These are phyloP conservation scores for Acrocera orbiculus DNA, from an alignment of 2,888 invertebrate genomes.

Conservation along the genomic window DNA sequence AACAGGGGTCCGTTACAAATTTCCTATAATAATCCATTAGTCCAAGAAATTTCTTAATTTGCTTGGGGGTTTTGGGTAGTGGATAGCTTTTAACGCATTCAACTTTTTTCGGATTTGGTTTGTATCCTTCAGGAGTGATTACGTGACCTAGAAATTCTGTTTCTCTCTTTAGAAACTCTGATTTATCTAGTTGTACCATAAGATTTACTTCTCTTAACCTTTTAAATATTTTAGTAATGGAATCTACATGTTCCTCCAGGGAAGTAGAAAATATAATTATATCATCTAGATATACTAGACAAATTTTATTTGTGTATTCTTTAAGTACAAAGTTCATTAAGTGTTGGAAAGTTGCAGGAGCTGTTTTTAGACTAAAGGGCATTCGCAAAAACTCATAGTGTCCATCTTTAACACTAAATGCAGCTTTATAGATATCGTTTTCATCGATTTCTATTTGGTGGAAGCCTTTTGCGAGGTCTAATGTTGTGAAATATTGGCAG, in stretches of 20 bases:
- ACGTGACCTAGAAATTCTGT: slow-evolving; percentile 16
- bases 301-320: slow-evolving; percentile 14
- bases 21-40: slow-evolving; percentile 8
- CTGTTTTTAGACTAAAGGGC: slow-evolving; percentile 25
- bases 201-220: slow-evolving; percentile 8
- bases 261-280: slow-evolving; percentile 13
- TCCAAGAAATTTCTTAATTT: slow-evolving; percentile 10
- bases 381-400: slow-evolving; percentile 14
- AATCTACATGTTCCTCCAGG: slow-evolving; percentile 11
- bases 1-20: too few species aligned
- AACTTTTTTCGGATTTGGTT: slow-evolving; percentile 13
- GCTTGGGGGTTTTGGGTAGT: slow-evolving; percentile 10
- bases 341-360: slow-evolving; percentile 25
- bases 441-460: slow-evolving; percentile 11
- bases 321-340: slow-evolving; percentile 22
- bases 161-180: slow-evolving; percentile 11
- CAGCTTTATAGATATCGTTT: slow-evolving; percentile 11
- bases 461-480: slow-evolving; percentile 11
- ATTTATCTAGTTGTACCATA: slow-evolving; percentile 12
- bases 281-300: slow-evolving; percentile 15
- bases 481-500: slow-evolving; percentile 9
- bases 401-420: slow-evolving; percentile 9
- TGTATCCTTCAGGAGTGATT: slow-evolving; percentile 13
- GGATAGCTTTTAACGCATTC: slow-evolving; percentile 10
- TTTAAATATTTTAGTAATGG: slow-evolving; percentile 9